Evolutionary conservation across 1,140 invertebrate species (phyloP).

Genomic region (Calliphora vicina): DNA sequence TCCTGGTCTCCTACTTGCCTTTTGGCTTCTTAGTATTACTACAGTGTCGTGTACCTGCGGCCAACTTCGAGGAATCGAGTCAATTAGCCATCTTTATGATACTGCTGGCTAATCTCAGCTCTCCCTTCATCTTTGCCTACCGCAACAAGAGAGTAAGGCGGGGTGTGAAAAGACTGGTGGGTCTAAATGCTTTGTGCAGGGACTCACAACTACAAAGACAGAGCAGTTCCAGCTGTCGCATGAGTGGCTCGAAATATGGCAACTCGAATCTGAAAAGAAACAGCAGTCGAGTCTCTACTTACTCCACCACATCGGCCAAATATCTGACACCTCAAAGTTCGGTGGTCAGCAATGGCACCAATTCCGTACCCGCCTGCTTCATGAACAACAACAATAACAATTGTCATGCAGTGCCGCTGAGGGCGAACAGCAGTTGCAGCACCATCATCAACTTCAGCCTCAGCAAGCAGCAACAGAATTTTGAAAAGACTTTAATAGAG

Average conservation of each 20-base stretch:
- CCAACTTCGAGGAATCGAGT: constrained; percentile 53
- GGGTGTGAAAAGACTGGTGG: constrained; percentile 72
- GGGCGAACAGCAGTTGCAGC: constrained; percentile 58
- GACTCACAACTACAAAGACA: constrained; percentile 49
- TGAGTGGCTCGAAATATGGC: constrained; percentile 40
- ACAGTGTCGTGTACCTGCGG: constrained; percentile 51
- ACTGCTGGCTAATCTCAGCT: constrained; percentile 73
- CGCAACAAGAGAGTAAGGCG: constrained; percentile 78
- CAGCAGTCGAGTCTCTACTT: constrained; percentile 55
- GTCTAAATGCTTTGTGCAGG: constrained; percentile 62
- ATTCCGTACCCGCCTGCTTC: background rate
- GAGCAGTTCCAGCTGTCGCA: constrained; percentile 53
- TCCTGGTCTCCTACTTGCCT: constrained; percentile 75
- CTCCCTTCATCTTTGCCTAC: constrained; percentile 81
- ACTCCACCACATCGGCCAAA: constrained; percentile 52
- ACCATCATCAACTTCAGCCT: constrained; percentile 58
- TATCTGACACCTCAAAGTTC: constrained; percentile 57
- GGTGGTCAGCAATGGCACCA: constrained; percentile 41
- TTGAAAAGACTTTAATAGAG: background rate
- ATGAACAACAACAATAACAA: background rate
- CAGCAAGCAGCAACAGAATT: background rate
- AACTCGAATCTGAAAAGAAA: constrained; percentile 48
- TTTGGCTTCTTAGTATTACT: constrained; percentile 68
- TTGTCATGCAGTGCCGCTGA: constrained; percentile 37
- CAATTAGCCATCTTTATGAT: constrained; percentile 71